Base-by-base conservation (phyloP, 2,113 vertebrate species). In the Urocolius indicus region DNA sequence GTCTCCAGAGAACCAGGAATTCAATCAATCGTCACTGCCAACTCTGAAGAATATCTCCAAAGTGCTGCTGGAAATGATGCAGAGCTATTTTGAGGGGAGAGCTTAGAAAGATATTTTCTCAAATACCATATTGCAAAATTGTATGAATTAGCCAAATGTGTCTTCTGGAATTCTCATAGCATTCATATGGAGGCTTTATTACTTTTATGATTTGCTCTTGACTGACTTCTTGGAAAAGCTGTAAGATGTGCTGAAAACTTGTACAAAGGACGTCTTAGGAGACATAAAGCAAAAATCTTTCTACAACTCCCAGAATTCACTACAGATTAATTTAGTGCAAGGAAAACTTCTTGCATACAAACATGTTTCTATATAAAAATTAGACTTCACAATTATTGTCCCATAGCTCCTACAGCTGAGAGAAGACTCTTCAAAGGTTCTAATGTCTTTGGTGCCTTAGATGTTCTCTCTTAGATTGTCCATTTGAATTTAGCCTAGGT, bases 31-130 rank as follows among this genome's bases (percentile, higher is more conserved):
- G 66, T 72, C 7, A 2, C 77, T 93, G 76, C 67, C 71, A 87
- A 5, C 59, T 93, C 71, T 68, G 84, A 94, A 87, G 77, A 45
- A 36, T 90, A 57, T 61, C 62, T 86, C 59, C 58, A 68, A 90
- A 79, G 46, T 49, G 41, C 45, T 86, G 49, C 58, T 91, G 59
- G 72, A 97, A 97, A 72, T 71, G 27, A 79, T 77, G 75, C 32
- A 73, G 72, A 85, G 16, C 24, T 91, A n/a, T 93, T 96, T 88
- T 72, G 12, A 43, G 41, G 30, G 18, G 23, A 78, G 48, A 84
- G 32, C 48, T 81, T 80, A 59, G 63, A 88, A 82, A 63, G 68
- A 51, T 62, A 27, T 71, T 87, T 91, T 79, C 52, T 86, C 90
- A 76, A 95, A 76, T 78, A 32, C 16, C n/a, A 13, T 84, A 34